Base-by-base conservation (phyloP, 2,797 vertebrate species). In the Dipus sagitta region DNA sequence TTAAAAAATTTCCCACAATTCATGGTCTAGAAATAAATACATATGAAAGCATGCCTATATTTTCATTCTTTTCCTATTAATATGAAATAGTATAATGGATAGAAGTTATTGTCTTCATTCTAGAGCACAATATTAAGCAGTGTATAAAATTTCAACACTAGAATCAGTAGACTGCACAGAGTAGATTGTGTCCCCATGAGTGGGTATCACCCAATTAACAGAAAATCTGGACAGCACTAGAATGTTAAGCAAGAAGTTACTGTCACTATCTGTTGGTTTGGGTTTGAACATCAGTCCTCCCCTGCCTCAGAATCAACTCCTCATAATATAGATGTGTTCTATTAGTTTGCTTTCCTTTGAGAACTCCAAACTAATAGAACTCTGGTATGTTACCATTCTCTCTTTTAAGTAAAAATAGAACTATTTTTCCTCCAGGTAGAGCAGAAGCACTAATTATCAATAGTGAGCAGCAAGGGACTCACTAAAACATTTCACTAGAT, bases 381-480 rank as follows among this genome's bases (percentile, higher is more conserved):
- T 13, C 60, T 82, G 23, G 32, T 62, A 62, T 58, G 42, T 47
- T 80, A 70, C 42, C 9, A 13, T 75, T 84, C 58, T 88, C 83
- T 34, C 0, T 42, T 64, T 68, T 79, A 82, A 93, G 64, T 82
- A 74, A 84, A 84, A 76, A 76, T 7, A 93, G 24, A 89, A 79
- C 71, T 85, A 17, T 65, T 91, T 84, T 70, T 38, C 86, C 28
- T 94, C 42, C n/a, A 76, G 42, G 52, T 92, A 58, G 79, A n/a
- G 15, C 87, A 79, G 75, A 65, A n/a, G 32, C 85, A 72, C 91
- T 88, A 80, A 77, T 94, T 88, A 90, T 75, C 81, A 34, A 86
- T 5, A 81, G 64, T 42, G 30, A 42, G 26, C n/a, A 80, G 65
- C 79, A 52, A 91, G 89, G 54, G 47, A 88, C 54, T 79, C 74